Conservation (phyloP, 2,113 vertebrate species). For the Rynchops niger region DNA sequence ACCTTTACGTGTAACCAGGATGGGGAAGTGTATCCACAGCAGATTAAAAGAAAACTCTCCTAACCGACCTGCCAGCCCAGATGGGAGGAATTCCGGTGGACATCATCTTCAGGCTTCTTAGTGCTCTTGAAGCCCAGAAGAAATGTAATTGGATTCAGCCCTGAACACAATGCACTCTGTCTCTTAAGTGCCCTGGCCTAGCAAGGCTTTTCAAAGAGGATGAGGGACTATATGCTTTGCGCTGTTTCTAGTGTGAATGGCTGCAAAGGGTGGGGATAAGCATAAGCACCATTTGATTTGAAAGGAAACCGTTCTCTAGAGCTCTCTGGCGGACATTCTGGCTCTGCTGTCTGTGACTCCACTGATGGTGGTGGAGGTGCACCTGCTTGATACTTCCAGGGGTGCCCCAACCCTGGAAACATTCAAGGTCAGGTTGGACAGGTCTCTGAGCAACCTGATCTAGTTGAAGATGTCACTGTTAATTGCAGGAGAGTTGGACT, state of each 20-base stretch:
- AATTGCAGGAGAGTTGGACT: accelerated
- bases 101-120: neutral
- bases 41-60: neutral
- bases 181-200: neutral
- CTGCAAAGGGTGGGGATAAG: neutral
- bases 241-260: neutral
- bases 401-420: neutral
- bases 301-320: neutral
- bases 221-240: neutral
- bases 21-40: neutral
- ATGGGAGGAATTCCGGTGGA: neutral
- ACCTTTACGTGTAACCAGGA: neutral
- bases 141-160: neutral
- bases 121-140: neutral
- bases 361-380: neutral
- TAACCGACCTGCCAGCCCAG: neutral
- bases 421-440: neutral
- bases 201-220: neutral
- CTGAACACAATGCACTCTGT: neutral
- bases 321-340: accelerated
- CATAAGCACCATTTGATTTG: neutral
- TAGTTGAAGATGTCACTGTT: neutral
- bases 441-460: neutral
- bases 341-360: neutral
- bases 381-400: neutral